phyloP scores from a whole-genome alignment of 2,888 invertebrate genomes.

The Strigamia maritima region DNA sequence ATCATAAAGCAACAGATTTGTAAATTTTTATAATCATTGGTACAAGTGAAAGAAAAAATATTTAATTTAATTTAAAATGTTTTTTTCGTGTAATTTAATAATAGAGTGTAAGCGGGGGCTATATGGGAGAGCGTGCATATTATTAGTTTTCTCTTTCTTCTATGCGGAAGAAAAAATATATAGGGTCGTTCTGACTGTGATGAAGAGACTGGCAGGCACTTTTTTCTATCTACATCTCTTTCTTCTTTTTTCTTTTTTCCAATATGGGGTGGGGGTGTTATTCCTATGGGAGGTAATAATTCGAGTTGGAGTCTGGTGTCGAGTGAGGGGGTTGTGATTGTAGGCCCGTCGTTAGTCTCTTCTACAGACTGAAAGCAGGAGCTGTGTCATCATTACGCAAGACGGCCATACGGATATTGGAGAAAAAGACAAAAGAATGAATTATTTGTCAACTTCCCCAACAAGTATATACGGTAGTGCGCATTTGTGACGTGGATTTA shows the following conservation, averaged over 20 bases:
- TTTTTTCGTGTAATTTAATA: not conserved
- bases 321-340: slow-evolving; percentile 25
- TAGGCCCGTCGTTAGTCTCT: slow-evolving; percentile 27
- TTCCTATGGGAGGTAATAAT: slow-evolving; percentile 29
- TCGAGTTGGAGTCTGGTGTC: slow-evolving; percentile 26
- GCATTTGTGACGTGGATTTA: not conserved
- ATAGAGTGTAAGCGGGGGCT: not conserved
- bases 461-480: slow-evolving; percentile 1
- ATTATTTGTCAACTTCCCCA: slow-evolving; percentile 16
- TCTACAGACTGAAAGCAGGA: slow-evolving; percentile 14
- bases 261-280: slow-evolving; percentile 11
- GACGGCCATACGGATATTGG: slow-evolving; percentile 25
- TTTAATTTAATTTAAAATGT: no score
- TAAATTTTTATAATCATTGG: no score
- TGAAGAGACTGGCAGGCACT: slow-evolving; percentile 26
- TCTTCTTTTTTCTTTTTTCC: not conserved
- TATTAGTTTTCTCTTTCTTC: slow-evolving; percentile 25
- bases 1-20: no score
- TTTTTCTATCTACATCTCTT: slow-evolving; percentile 6
- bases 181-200: slow-evolving; percentile 21
- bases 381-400: slow-evolving; percentile 27
- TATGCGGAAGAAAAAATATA: not conserved
- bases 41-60: no score
- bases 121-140: not conserved
- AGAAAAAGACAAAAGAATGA: slow-evolving; percentile 26